Evolutionary conservation across 1,140 invertebrate genomes (phyloP), one percentile per base, ranked within the genome.

Genomic region (Bactericera cockerelli): DNA sequence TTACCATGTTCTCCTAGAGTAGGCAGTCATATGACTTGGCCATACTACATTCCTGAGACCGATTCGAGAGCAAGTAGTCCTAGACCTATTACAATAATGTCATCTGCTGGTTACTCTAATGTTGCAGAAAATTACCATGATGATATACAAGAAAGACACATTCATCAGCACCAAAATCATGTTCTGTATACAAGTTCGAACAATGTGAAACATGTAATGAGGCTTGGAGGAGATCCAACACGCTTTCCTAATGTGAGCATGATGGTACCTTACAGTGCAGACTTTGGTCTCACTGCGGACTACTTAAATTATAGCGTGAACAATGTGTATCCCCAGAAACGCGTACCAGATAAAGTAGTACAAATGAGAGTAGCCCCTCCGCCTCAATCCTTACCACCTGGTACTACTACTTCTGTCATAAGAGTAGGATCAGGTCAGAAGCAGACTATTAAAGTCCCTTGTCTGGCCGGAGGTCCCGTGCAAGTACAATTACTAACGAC

Each of bases 11-110:
- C 14, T 62, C 68, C 57, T 55, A 67, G 21, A 33, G 68, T 72
- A 2, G 75, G 68, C 54, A 72, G 74, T 1, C 74, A 75, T 31
- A 74, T 78, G n/a, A 74, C 78, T 1, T 80, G 80, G 76, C 79
- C 80, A 2, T 78, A 79, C 38, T 83, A 81, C 59, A 79, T 77
- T 10, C 79, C 82, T 39, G 75, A 66, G n/a, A 49, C 42, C 19
- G 42, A 49, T 49, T 49, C 42, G 8, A 49, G 42, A 49, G 6
- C 42, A 4, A 49, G 19, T 49, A 49, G 42, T 22, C 42, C 42
- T 19, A 16, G 42, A 19, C 42, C 42, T 3, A 49, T 49, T n/a
- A 22, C 42, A 4, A 49, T 49, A 10, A 6, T 49, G 19, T 49
- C 42, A 49, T 49, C 42, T 10, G 42, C 6, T 49, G 42, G 42